Evolutionary conservation across 1,140 invertebrate species (phyloP).

Genomic region (Megalopta genalis): DNA sequence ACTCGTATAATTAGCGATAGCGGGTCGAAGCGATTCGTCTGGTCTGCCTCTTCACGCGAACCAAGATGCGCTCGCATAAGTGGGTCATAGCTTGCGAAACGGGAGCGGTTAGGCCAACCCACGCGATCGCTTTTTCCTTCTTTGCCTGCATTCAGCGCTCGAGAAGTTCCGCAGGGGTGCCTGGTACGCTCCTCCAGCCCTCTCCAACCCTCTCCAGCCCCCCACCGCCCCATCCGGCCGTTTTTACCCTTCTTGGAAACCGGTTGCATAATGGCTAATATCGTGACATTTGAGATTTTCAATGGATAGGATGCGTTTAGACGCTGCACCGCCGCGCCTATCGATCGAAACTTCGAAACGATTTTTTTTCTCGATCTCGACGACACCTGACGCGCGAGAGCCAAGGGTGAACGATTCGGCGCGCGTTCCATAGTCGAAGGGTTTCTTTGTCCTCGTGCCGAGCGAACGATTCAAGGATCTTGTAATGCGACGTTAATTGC

Average conservation of each 20-base stretch:
- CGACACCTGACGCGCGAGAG: too few species aligned
- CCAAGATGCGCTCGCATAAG: constrained; percentile 57
- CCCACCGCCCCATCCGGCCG: not conserved
- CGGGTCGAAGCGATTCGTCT: constrained; percentile 51
- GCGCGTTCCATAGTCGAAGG: not conserved
- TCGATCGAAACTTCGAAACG: not conserved
- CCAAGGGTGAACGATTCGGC: not conserved
- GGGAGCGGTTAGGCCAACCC: constrained; percentile 64
- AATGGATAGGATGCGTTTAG: not conserved
- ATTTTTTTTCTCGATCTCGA: not conserved
- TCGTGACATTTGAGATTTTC: not conserved
- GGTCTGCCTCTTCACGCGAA: constrained; percentile 29
- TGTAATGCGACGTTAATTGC: constrained; percentile 10
- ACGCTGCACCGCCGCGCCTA: too few species aligned
- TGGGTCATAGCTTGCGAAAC: constrained; percentile 66
- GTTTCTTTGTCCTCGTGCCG: not conserved
- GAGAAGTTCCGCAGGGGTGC: constrained; percentile 61
- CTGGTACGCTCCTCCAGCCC: constrained; percentile 67
- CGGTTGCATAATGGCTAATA: not conserved
- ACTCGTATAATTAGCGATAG: constrained; percentile 53
- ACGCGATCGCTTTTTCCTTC: constrained; percentile 66
- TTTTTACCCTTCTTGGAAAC: not conserved
- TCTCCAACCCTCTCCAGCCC: constrained; percentile 25
- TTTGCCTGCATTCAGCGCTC: constrained; percentile 64
- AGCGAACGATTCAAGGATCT: not conserved